phyloP scores from a whole-genome alignment of 2,888 invertebrate genomes.

The Deroplatys truncata region DNA sequence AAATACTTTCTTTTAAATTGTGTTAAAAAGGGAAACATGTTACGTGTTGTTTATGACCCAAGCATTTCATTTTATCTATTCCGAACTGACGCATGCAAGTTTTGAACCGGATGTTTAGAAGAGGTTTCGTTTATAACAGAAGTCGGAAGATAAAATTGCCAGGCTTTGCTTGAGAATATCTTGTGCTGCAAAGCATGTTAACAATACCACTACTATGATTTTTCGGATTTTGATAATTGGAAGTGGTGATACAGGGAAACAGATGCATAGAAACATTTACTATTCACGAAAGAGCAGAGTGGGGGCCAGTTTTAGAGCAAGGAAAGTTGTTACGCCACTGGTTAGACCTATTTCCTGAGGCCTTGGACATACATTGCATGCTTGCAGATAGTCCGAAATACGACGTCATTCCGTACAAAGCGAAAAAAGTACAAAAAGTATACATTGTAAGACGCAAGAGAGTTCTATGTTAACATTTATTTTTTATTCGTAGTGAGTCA shows the following conservation, averaged over 20 bases:
- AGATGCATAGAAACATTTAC: neutral
- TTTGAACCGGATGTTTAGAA: too few relatives aligned
- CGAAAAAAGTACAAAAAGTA: neutral
- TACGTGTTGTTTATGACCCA: too few relatives aligned
- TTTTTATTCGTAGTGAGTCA: neutral
- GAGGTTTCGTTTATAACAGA: too few relatives aligned
- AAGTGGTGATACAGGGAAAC: neutral
- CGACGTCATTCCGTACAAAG: neutral
- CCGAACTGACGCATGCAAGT: too few relatives aligned
- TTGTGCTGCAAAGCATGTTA: too few relatives aligned
- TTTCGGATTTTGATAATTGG: too few relatives aligned
- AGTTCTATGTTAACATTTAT: neutral
- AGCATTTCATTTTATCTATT: too few relatives aligned
- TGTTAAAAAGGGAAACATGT: too few relatives aligned
- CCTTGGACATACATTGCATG: neutral
- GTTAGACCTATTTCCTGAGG: neutral
- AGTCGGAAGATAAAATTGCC: too few relatives aligned
- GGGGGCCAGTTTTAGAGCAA: neutral
- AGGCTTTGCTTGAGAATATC: too few relatives aligned
- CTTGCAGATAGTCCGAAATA: neutral
- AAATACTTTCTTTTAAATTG: too few relatives aligned
- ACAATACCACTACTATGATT: too few relatives aligned
- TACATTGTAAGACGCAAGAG: neutral
- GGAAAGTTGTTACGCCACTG: neutral
- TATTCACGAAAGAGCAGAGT: neutral